Evolutionary conservation across 2,113 vertebrate species (phyloP).

Genomic region (Platichthys stellatus): DNA sequence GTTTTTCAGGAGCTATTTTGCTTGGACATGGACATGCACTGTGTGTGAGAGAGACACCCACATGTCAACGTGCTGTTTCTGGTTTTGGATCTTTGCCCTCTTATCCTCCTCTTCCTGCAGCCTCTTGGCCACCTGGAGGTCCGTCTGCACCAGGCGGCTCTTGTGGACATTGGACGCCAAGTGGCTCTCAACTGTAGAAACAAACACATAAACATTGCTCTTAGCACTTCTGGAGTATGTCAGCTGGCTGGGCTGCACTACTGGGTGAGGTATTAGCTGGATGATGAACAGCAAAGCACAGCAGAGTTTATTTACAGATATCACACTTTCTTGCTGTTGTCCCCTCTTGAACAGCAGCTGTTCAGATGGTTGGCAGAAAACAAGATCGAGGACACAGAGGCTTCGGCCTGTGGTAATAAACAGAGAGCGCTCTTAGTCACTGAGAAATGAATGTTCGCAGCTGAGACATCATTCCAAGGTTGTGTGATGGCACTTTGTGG

Average conservation of each 20-base stretch:
- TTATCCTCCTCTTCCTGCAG: constrained; percentile 94
- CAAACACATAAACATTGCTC: constrained; percentile 38
- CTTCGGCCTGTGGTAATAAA: constrained; percentile 43
- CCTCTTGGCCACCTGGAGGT: constrained; percentile 93
- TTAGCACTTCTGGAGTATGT: constrained; percentile 15
- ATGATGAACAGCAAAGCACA: not conserved
- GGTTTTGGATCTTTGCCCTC: constrained; percentile 85
- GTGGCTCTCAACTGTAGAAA: constrained; percentile 92
- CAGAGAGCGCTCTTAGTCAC: constrained; percentile 22
- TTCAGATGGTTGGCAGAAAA: constrained; percentile 31
- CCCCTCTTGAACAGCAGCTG: constrained; percentile 3
- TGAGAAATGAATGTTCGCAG: constrained; percentile 59
- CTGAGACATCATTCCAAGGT: constrained; percentile 64
- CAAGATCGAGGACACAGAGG: constrained; percentile 35
- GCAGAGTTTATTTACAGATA: constrained; percentile 35
- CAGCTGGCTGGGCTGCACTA: not conserved
- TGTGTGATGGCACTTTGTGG: constrained; percentile 49
- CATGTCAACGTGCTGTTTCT: constrained; percentile 87
- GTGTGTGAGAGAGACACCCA: constrained; percentile 74
- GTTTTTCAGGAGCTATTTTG: too few species aligned
- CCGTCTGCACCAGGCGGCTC: constrained; percentile 93
- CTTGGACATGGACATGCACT: not conserved
- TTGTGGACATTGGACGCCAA: constrained; percentile 95
- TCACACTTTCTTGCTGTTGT: constrained; percentile 2
- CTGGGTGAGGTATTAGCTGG: not conserved